A percentile compares a stretch with the other conserved stretches of the same genome.
These are phyloP conservation scores for Paramisgurnus dabryanus DNA, from an alignment of 2,113 vertebrate genomes.

Conservation along the genomic window DNA sequence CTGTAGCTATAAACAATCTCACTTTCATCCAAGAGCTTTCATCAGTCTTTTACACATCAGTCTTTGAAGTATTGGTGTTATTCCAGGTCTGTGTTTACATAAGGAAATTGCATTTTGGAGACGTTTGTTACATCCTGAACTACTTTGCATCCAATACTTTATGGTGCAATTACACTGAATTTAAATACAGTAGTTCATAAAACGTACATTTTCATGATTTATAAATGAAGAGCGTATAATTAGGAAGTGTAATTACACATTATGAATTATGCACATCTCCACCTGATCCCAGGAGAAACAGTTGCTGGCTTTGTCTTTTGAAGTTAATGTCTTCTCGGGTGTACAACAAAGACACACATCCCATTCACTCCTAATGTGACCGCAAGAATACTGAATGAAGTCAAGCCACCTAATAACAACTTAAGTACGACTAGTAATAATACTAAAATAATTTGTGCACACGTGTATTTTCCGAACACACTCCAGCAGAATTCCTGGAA, in stretches of 20 bases:
- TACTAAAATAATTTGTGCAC: not conserved
- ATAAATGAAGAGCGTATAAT: not conserved
- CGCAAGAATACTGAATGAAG: slow-evolving; percentile 14
- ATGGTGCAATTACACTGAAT: not conserved
- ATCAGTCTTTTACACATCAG: not conserved
- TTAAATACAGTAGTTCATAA: not conserved
- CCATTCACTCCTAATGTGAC: slow-evolving; percentile 13
- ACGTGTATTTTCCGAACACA: not conserved
- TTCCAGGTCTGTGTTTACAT: not conserved
- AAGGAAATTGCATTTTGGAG: not conserved
- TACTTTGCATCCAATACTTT: not conserved
- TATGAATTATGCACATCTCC: slow-evolving; percentile 33
- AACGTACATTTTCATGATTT: not conserved
- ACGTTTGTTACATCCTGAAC: not conserved
- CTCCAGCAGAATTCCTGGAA: not conserved
- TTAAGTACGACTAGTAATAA: not conserved
- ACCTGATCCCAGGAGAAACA: not conserved
- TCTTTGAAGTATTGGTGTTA: not conserved
- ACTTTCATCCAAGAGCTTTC: not conserved
- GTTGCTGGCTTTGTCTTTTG: slow-evolving; percentile 27
- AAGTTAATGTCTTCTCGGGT: slow-evolving; percentile 6
- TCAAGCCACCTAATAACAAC: not conserved
- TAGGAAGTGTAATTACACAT: not conserved
- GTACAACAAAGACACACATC: slow-evolving; percentile 4
- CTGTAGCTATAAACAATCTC: not conserved